phyloP scores from a whole-genome alignment of 2,888 invertebrate genomes.

The Ochropleura leucogaster region DNA sequence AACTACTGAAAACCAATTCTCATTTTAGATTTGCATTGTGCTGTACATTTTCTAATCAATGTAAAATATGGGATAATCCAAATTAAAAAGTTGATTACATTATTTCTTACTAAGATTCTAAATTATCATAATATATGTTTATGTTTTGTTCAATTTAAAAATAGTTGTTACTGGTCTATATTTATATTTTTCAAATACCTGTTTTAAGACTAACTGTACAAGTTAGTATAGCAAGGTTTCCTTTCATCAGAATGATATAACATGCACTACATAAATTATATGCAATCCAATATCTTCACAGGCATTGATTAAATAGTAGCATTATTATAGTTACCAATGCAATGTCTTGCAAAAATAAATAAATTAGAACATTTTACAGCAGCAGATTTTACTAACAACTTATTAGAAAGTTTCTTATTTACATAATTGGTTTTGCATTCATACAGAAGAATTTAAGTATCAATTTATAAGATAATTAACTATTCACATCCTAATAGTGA shows the following conservation, averaged over 20 bases:
- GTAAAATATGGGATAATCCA: neutral
- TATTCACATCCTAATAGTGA: conserved; percentile 22
- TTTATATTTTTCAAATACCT: neutral
- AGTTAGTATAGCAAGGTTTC: neutral
- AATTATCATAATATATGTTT: no score
- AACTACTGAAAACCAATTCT: neutral
- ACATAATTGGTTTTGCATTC: conserved; percentile 36
- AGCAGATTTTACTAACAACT: conserved; percentile 1
- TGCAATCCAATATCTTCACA: neutral
- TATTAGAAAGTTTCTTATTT: conserved; percentile 51
- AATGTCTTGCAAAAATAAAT: conserved; percentile 6
- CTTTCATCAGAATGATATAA: no score
- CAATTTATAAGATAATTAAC: conserved; percentile 30
- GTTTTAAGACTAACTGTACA: neutral
- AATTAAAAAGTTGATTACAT: neutral
- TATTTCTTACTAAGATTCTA: no score
- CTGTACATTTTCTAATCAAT: neutral
- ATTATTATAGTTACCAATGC: neutral
- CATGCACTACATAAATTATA: neutral
- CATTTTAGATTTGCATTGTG: neutral
- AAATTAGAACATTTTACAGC: neutral
- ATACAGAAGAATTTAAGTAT: conserved; percentile 3
- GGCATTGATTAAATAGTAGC: neutral
- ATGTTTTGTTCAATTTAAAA: no score
- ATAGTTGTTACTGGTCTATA: no score